phyloP scores from a whole-genome alignment of 2,888 invertebrate genomes.

The Drosophila mercatorum region DNA sequence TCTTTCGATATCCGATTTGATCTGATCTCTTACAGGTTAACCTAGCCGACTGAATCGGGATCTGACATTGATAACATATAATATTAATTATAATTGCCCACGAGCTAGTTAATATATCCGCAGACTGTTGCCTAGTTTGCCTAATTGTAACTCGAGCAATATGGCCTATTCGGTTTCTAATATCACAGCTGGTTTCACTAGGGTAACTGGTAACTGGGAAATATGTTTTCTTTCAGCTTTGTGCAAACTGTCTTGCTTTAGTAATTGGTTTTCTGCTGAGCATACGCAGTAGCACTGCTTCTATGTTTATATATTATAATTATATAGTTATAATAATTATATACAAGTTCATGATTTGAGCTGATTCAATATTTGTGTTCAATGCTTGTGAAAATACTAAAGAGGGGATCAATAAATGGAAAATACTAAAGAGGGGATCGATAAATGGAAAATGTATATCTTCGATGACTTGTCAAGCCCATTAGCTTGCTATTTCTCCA shows the following conservation, averaged over 20 bases:
- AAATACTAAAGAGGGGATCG: too few relatives aligned
- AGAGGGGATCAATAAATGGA: too few relatives aligned
- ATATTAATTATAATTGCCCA: background rate
- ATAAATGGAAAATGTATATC: too few relatives aligned
- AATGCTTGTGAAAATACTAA: background rate
- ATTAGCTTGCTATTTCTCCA: too few relatives aligned
- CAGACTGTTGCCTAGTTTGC: background rate
- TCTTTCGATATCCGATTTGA: background rate
- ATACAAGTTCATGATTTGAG: background rate
- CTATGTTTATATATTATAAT: too few relatives aligned
- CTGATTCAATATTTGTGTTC: background rate
- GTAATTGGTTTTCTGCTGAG: background rate
- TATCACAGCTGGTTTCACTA: background rate
- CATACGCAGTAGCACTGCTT: too few relatives aligned
- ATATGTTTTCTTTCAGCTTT: background rate
- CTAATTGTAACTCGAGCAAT: slow-evolving; percentile 4
- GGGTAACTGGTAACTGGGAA: too few relatives aligned
- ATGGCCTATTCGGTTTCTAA: background rate
- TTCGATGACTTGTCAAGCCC: too few relatives aligned
- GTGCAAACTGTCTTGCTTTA: background rate
- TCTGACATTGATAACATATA: background rate
- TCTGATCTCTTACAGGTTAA: slow-evolving; percentile 44
- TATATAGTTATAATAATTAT: too few relatives aligned
- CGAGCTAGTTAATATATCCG: background rate
- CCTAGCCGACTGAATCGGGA: slow-evolving; percentile 32